Conservation (phyloP, 2,888 invertebrate species). For the Drosophila borealis region DNA sequence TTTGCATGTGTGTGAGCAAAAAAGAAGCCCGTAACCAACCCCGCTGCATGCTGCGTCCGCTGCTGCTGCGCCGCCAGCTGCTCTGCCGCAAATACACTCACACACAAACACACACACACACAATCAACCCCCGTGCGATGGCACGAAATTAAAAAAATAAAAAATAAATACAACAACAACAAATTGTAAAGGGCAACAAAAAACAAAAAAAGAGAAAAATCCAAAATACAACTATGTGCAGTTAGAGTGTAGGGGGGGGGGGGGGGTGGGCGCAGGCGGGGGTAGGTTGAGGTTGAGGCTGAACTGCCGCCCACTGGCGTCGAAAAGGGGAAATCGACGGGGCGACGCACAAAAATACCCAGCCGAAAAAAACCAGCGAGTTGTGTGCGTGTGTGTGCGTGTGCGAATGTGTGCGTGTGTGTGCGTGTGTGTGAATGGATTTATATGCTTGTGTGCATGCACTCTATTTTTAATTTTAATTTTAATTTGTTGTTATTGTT, state of each 20-base stretch:
- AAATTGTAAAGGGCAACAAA: conserved; percentile 57
- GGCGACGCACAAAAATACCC: conserved; percentile 69
- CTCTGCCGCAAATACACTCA: conserved; percentile 36
- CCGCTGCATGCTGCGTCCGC: conserved; percentile 65
- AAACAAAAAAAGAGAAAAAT: conserved; percentile 27
- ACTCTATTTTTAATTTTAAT: conserved; percentile 40
- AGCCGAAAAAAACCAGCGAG: conserved; percentile 30
- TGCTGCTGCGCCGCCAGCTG: conserved; percentile 38
- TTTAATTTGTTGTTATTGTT: conserved; percentile 56
- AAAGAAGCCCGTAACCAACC: conserved; percentile 72
- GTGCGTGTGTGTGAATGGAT: conserved; percentile 31
- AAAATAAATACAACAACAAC: conserved; percentile 49
- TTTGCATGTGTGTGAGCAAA: conserved; percentile 38
- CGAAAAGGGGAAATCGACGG: conserved; percentile 72
- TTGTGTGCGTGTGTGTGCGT: conserved; percentile 9
- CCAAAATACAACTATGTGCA: conserved; percentile 64
- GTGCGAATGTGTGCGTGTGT: conserved; percentile 15
- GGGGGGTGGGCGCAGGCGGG: not conserved
- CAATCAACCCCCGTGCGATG: conserved; percentile 68
- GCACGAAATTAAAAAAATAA: conserved; percentile 66
- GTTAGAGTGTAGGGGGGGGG: conserved; percentile 21
- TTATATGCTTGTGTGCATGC: conserved; percentile 22
- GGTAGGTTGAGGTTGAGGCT: not conserved
- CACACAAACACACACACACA: conserved; percentile 49
- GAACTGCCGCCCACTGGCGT: conserved; percentile 55